phyloP scores from a whole-genome alignment of 1,140 invertebrate genomes.

The Aphelinus atriplicis region DNA sequence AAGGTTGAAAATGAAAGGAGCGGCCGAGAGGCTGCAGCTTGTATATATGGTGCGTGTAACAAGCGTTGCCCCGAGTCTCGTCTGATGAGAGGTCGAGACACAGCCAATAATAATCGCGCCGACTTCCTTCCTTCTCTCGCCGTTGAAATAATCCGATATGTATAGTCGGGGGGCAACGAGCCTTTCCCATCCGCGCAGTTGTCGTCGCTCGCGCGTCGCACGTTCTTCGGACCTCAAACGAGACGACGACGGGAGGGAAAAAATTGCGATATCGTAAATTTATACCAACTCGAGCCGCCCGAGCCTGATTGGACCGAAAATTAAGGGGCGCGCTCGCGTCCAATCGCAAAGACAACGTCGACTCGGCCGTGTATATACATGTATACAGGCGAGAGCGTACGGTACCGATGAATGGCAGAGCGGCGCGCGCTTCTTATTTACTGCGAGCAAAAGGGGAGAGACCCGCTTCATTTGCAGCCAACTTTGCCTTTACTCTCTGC shows the following conservation, averaged over 20 bases:
- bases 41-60: background rate
- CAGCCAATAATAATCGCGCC: conserved; percentile 42
- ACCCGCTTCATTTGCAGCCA: conserved; percentile 3
- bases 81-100: conserved; percentile 21
- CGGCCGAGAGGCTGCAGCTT: no score
- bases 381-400: background rate
- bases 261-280: conserved; percentile 45
- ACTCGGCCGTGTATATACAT: background rate
- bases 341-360: background rate
- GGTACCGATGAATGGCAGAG: background rate
- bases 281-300: background rate
- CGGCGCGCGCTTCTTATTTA: conserved; percentile 9
- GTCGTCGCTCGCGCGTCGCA: conserved; percentile 13
- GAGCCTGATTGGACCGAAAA: conserved; percentile 41
- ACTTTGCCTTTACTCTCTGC: no score
- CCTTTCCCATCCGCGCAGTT: conserved; percentile 9
- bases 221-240: conserved; percentile 14
- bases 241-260: background rate
- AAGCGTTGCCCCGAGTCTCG: conserved; percentile 13
- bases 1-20: conserved; percentile 5
- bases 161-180: conserved; percentile 24
- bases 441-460: background rate
- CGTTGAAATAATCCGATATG: conserved; percentile 47
- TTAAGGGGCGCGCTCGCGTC: conserved; percentile 1
- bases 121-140: conserved; percentile 15